Evolutionary conservation across 2,113 vertebrate genomes (phyloP), one percentile per base, ranked within the genome.

Genomic region (Campylomormyrus numenius): DNA sequence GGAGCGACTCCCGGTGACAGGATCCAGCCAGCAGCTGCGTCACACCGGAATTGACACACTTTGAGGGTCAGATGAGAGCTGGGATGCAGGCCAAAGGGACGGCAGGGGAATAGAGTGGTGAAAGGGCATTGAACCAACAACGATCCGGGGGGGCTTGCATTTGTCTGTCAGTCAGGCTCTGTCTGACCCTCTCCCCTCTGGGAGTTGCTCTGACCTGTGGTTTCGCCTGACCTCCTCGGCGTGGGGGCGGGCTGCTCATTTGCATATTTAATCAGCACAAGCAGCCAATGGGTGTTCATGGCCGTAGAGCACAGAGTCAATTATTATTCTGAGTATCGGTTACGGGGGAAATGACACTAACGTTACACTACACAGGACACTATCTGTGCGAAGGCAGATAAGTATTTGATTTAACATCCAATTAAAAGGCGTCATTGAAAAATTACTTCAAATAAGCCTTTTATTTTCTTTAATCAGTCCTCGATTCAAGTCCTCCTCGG

Each of bases 361-460:
- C 94, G 94, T 95, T 96, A 95, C 96, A 96, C 97, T 96, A 96
- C 96, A 97, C 95, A 96, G 96, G 94, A 95, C 94, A 96, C 97
- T 97, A 97, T 98, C 98, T 99, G 98, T 94, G 96, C 95, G 96
- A 97, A 97, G 95, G 96, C 97, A 98, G 98, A 99, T 99, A 99
- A 99, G 98, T 95, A 97, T 97, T 98, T 98, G 98, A 99, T 98
- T 98, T 98, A 98, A 98, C 98, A 97, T 98, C 98, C 98, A 99
- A 99, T 99, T 99, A 99, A 99, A 98, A 97, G 97, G 96, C 96
- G 97, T 98, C 97, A 98, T 97, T 99, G 98, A 99, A 99, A 98
- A 98, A 99, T 98, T 97, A 98, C 98, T 97, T 98, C 97, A 99
- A 98, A 98, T 97, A 98, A 97, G 97, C 96, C 97, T 95, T 97